phyloP scores from a whole-genome alignment of 2,113 vertebrate genomes.

The Mohoua ochrocephala region DNA sequence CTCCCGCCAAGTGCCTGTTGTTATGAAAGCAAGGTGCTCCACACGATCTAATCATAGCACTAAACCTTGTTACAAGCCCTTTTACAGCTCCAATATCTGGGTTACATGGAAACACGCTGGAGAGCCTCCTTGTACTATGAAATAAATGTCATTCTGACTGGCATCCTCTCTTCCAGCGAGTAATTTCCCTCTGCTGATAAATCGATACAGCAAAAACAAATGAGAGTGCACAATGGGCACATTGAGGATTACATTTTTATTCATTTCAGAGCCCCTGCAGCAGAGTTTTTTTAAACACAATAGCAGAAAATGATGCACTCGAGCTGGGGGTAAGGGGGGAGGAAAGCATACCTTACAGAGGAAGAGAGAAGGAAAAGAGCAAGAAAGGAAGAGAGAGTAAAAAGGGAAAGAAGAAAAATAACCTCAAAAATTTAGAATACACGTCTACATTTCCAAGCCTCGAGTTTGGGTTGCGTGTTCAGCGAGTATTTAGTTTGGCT shows the following conservation, averaged over 20 bases:
- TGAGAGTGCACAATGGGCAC: conserved; percentile 71
- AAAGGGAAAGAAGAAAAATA: background rate
- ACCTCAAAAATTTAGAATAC: background rate
- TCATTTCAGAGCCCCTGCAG: conserved; percentile 76
- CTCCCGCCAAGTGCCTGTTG: conserved; percentile 71
- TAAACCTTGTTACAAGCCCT: conserved; percentile 82
- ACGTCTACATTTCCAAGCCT: background rate
- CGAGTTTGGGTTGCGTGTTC: background rate
- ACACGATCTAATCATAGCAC: conserved; percentile 78
- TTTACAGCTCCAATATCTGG: conserved; percentile 79
- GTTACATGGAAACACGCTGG: conserved; percentile 78
- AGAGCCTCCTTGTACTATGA: conserved; percentile 77
- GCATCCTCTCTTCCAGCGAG: conserved; percentile 75
- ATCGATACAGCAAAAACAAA: conserved; percentile 79
- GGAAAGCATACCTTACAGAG: background rate
- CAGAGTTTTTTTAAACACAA: conserved; percentile 75
- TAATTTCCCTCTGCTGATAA: conserved; percentile 78
- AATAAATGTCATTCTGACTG: conserved; percentile 84
- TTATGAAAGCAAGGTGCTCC: conserved; percentile 77
- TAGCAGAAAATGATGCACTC: conserved; percentile 75
- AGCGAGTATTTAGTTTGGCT: background rate
- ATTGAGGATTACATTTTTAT: conserved; percentile 76
- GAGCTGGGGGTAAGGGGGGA: background rate
- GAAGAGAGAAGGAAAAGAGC: background rate
- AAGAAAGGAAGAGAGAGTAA: background rate